Percentiles rank a stretch among this genome's conserved stretches.
These are phyloP conservation scores for Teleiodes luculella DNA, from an alignment of 2,888 invertebrate species.

Conservation along the genomic window DNA sequence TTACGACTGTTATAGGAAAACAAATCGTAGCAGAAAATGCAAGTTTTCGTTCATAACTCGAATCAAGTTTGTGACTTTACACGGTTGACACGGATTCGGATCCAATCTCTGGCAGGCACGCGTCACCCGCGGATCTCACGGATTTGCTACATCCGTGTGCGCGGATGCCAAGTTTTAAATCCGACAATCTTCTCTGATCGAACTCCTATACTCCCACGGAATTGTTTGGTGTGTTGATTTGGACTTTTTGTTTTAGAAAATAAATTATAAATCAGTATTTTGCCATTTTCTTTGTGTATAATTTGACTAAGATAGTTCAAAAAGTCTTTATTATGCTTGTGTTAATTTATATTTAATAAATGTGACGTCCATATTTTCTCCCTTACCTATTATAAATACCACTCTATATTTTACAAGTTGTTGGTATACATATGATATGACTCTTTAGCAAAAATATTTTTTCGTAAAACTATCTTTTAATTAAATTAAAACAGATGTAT, in stretches of 20 bases:
- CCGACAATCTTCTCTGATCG: constrained; percentile 11
- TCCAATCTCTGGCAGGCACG: constrained; percentile 6
- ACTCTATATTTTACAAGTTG: no score
- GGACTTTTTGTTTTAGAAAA: background rate
- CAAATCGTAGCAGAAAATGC: background rate
- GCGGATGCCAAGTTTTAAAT: constrained; percentile 3
- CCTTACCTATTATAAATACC: no score
- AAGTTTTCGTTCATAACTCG: background rate
- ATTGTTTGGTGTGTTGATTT: background rate
- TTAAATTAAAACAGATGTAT: no score
- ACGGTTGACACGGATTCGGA: constrained; percentile 4
- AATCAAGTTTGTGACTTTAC: background rate
- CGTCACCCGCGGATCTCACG: background rate
- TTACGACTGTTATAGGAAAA: no score
- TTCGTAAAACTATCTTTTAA: no score
- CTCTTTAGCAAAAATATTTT: no score
- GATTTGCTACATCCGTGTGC: background rate
- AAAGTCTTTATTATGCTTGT: no score
- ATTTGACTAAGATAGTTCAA: no score
- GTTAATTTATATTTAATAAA: no score
- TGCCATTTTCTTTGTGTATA: no score
- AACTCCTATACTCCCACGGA: background rate
- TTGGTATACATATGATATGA: no score
- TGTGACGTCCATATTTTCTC: no score
- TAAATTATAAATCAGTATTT: background rate